phyloP scores from a whole-genome alignment of 2,113 vertebrate species.

The Naja naja region DNA sequence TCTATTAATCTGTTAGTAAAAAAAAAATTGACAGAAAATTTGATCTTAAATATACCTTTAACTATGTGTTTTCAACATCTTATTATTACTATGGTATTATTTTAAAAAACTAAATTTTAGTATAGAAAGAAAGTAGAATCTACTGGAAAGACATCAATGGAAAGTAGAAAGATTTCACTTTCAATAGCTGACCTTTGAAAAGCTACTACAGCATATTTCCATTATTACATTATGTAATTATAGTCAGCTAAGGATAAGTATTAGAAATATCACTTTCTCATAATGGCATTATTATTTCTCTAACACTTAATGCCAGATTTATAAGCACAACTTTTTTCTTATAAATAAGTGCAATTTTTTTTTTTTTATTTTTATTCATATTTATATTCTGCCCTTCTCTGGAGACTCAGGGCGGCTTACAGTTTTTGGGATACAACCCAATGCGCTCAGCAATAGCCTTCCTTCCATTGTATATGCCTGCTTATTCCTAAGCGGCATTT shows the following conservation, averaged over 20 bases:
- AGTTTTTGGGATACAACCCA: too few species aligned
- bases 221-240: conserved; percentile 7
- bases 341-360: neutral
- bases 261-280: neutral
- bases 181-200: conserved; percentile 8
- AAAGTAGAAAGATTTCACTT: neutral
- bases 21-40: neutral
- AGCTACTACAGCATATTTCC: neutral
- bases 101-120: neutral
- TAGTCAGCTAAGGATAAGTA: neutral
- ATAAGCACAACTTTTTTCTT: neutral
- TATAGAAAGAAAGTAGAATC: neutral
- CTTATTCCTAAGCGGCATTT: too few species aligned
- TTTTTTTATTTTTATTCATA: too few species aligned
- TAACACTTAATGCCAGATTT: neutral
- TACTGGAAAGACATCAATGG: neutral
- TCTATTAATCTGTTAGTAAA: neutral
- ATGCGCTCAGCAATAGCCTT: too few species aligned
- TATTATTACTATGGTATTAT: neutral
- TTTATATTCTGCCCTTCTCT: too few species aligned
- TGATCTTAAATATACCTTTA: neutral
- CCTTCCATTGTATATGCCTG: too few species aligned
- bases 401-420: too few species aligned
- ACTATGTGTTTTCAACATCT: neutral
- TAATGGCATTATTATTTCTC: neutral